Percentiles rank a stretch among this genome's conserved stretches.
Conservation (phyloP, 37 sponge, comb jelly and placozoan genomes). For the Bolinopsis microptera region DNA sequence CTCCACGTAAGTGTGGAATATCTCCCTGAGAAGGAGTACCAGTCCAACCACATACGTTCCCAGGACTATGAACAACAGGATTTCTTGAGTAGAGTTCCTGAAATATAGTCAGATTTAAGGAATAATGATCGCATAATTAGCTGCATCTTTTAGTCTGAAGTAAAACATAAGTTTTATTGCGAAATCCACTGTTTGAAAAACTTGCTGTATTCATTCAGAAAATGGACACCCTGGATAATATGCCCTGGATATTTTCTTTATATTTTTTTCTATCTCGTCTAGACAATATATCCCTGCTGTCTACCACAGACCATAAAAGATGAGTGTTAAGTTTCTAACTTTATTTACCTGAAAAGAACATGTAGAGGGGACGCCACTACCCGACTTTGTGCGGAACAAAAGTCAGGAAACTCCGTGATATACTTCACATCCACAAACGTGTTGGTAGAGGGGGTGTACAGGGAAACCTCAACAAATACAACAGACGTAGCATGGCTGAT, state of each 20-base stretch:
- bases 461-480: conserved; percentile 10
- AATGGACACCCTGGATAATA: no score
- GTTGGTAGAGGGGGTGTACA: conserved; percentile 56
- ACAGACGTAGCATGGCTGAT: conserved; percentile 18
- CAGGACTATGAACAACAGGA: conserved; percentile 55
- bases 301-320: no score
- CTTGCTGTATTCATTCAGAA: no score
- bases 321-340: no score
- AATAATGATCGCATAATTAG: no score
- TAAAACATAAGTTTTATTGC: no score
- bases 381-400: neutral
- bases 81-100: conserved; percentile 58
- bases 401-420: conserved; percentile 20
- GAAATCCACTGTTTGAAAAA: no score
- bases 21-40: conserved; percentile 38
- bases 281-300: no score
- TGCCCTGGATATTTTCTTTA: no score
- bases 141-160: no score
- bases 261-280: no score
- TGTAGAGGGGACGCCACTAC: conserved; percentile 10
- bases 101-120: no score
- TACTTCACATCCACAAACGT: conserved; percentile 62
- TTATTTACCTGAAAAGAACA: conserved; percentile 50
- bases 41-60: neutral
- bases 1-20: conserved; percentile 52